These are phyloP conservation scores for Lysiphlebus fabarum DNA, from an alignment of 1,140 invertebrate genomes.

Conservation along the genomic window DNA sequence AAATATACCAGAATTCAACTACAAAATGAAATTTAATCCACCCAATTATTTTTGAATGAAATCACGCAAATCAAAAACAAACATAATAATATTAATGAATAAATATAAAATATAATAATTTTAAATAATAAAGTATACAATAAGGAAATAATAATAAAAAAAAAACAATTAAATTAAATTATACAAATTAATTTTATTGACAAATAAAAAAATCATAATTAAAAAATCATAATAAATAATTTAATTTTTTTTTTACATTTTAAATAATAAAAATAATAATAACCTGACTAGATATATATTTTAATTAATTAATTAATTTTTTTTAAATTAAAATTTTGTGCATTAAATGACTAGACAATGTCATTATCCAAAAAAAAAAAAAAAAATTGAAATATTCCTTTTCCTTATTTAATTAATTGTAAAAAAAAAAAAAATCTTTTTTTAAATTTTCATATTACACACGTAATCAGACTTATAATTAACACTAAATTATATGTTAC, in stretches of 20 bases:
- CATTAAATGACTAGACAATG: no score
- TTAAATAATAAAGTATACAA: constrained; percentile 22
- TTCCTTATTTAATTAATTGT: no score
- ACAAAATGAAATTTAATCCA: constrained; percentile 9
- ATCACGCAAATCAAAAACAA: constrained; percentile 14
- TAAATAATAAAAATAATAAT: constrained; percentile 14
- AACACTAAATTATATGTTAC: constrained; percentile 15
- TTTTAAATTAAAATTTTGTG: neutral
- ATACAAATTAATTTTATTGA: constrained; percentile 28
- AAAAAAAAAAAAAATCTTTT: no score
- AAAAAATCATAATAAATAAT: constrained; percentile 12
- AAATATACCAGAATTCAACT: constrained; percentile 10
- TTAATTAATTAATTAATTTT: no score
- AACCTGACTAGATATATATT: neutral
- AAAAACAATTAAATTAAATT: constrained; percentile 9
- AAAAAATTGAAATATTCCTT: no score
- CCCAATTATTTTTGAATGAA: constrained; percentile 2
- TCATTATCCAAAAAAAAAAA: no score
- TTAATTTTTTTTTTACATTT: constrained; percentile 4
- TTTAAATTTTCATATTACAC: neutral
- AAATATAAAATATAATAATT: constrained; percentile 17
- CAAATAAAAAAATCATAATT: constrained; percentile 18
- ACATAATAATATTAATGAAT: neutral
- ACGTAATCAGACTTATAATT: constrained; percentile 34
- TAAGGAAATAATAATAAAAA: constrained; percentile 18